Evolutionary conservation across 1,140 invertebrate species (phyloP), one percentile per base, ranked within the genome.

Genomic region (Cotesia typhae): DNA sequence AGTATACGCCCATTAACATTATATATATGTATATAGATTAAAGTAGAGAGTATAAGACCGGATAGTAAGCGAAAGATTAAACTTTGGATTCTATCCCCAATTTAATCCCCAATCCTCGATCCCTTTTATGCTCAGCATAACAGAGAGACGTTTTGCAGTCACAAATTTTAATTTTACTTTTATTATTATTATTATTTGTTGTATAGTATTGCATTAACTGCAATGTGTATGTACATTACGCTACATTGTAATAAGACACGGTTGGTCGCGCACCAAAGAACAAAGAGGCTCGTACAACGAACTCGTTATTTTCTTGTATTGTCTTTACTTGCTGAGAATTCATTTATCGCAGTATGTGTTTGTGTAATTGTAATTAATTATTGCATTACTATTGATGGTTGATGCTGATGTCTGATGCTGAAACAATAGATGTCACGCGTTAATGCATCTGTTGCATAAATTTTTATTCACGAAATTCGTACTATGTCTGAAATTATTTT

Each of bases 241-340:
- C 4, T 47, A 28, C 61, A 28, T 35, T 53, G 70, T 64, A 71
- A 71, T 65, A 65, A 71, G 70, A 71, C 70, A 71, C 70, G 70
- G 61, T 52, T 53, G 28, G 70, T 38, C 63, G 70, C 70, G 41
- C 61, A 71, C 70, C 20, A 63, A 12, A 47, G n/a, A 65, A 71
- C 70, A 71, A 71, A 71, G 70, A 66, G 20, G 35, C 38, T 35
- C 61, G 70, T 71, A 65, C 61, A 51, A 71, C 70, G 61, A 71
- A 71, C 70, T 71, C 70, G n/a, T 5, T 47, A 28, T 36, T 63
- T 47, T 71, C 52, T 38, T 53, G 14, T 66, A 37, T 66, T 51
- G 28, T 28, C 28, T 28, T 28, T 28, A 28, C 28, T 28, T 28
- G 28, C 28, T 28, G 38, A 20, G 59, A 60, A 35, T 60, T 10